These are phyloP conservation scores for Amphipyra tragopoginis DNA, from an alignment of 2,888 invertebrate species.

Conservation along the genomic window DNA sequence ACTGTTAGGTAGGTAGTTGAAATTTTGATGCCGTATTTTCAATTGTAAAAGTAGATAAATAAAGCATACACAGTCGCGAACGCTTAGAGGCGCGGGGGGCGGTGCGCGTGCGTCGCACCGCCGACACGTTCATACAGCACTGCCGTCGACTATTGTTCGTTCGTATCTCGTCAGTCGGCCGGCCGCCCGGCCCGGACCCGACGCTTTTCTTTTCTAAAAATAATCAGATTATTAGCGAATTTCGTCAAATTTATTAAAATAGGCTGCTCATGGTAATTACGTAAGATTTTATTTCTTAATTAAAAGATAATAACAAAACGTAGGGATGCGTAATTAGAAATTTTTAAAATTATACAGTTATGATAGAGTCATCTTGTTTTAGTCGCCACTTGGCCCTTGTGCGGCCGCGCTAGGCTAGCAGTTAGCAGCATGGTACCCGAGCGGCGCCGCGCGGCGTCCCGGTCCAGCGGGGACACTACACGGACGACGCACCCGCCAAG, in stretches of 20 bases:
- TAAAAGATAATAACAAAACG: conserved; percentile 90
- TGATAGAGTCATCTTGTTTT: conserved; percentile 86
- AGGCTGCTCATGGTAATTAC: conserved; percentile 89
- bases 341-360: conserved; percentile 90
- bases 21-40: conserved; percentile 89
- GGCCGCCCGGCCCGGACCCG: conserved; percentile 64
- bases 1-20: conserved; percentile 90
- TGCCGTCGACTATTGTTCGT: conserved; percentile 64
- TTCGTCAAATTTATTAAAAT: conserved; percentile 89
- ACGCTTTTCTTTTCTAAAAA: conserved; percentile 86
- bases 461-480: conserved; percentile 25
- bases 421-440: conserved; percentile 14
- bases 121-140: conserved; percentile 64
- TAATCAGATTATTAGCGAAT: conserved; percentile 87
- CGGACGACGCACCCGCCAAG: conserved; percentile 54
- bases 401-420: conserved; percentile 48
- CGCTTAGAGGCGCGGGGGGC: conserved; percentile 74
- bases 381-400: conserved; percentile 75
- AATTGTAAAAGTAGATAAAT: conserved; percentile 87
- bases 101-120: conserved; percentile 45
- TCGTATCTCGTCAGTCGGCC: conserved; percentile 47
- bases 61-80: conserved; percentile 85
- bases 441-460: conserved; percentile 26
- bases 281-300: conserved; percentile 90
- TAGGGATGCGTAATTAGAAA: conserved; percentile 90